Conservation (phyloP, 2,888 invertebrate species). For the Mechanitis mazaeus region DNA sequence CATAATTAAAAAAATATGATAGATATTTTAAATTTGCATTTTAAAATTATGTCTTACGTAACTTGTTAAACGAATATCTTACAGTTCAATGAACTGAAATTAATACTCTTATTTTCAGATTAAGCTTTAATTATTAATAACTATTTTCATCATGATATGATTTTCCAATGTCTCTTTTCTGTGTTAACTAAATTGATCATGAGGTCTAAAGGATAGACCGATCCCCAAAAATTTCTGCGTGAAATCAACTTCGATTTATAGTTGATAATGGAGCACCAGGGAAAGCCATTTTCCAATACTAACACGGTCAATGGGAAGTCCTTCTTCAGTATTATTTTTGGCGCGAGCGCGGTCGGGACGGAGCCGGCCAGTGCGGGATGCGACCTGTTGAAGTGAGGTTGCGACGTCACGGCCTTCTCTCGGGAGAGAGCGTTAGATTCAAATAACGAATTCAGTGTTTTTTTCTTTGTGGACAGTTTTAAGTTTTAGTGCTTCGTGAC, state of each 20-base stretch:
- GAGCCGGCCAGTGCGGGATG: constrained; percentile 64
- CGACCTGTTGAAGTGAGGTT: constrained; percentile 73
- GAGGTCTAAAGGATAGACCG: not conserved
- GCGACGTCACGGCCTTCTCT: constrained; percentile 42
- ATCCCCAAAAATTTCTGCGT: constrained; percentile 17
- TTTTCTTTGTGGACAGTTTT: constrained; percentile 23
- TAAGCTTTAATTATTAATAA: too few relatives aligned
- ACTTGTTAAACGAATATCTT: too few relatives aligned
- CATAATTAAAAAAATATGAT: too few relatives aligned
- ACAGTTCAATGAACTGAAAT: too few relatives aligned
- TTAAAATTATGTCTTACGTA: too few relatives aligned
- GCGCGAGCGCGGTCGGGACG: constrained; percentile 66
- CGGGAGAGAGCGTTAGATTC: constrained; percentile 43
- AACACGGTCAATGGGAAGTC: constrained; percentile 64
- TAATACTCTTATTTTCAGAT: too few relatives aligned
- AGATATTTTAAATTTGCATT: too few relatives aligned
- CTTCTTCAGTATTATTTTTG: constrained; percentile 71
- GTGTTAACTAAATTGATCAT: not conserved
- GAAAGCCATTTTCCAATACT: constrained; percentile 68
- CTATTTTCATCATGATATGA: too few relatives aligned
- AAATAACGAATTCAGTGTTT: constrained; percentile 32
- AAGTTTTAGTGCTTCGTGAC: constrained; percentile 13
- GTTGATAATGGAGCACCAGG: constrained; percentile 51
- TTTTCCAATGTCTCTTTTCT: not conserved
- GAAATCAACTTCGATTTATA: constrained; percentile 44